phyloP scores from a whole-genome alignment of 2,797 vertebrate species.

The Synanceia verrucosa region DNA sequence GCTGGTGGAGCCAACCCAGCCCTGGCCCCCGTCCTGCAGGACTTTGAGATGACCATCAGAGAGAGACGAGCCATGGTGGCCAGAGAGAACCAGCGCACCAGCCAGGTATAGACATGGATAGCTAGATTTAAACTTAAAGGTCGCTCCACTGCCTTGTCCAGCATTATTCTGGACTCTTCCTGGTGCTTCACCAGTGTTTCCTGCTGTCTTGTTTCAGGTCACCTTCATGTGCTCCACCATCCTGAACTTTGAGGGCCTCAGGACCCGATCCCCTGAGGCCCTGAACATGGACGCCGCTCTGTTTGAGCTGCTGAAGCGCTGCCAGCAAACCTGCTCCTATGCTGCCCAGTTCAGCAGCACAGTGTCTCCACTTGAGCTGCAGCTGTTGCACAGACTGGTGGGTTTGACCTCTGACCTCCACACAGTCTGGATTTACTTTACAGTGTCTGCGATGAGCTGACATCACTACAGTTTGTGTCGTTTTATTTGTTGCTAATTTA shows the following conservation, averaged over 20 bases:
- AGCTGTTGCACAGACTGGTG: conserved; percentile 94
- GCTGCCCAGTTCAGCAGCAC: conserved; percentile 96
- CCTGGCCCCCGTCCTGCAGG: conserved; percentile 93
- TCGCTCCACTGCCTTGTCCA: no score
- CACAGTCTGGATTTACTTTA: neutral
- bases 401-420: conserved; percentile 46
- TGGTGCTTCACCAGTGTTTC: no score
- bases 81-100: conserved; percentile 94
- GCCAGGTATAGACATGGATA: no score
- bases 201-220: conserved; percentile 73
- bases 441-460: no score
- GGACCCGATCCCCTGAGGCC: conserved; percentile 94
- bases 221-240: conserved; percentile 98
- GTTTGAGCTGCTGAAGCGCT: conserved; percentile 96
- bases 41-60: conserved; percentile 96
- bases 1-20: conserved; percentile 98
- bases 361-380: conserved; percentile 93
- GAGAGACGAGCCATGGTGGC: conserved; percentile 92
- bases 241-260: conserved; percentile 95
- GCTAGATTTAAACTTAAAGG: no score
- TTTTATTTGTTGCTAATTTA: no score
- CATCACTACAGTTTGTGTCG: no score
- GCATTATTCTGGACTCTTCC: neutral
- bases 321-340: conserved; percentile 96
- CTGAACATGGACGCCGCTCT: conserved; percentile 91